Conservation (phyloP, 2,888 invertebrate species). For the Doris montereyensis region DNA sequence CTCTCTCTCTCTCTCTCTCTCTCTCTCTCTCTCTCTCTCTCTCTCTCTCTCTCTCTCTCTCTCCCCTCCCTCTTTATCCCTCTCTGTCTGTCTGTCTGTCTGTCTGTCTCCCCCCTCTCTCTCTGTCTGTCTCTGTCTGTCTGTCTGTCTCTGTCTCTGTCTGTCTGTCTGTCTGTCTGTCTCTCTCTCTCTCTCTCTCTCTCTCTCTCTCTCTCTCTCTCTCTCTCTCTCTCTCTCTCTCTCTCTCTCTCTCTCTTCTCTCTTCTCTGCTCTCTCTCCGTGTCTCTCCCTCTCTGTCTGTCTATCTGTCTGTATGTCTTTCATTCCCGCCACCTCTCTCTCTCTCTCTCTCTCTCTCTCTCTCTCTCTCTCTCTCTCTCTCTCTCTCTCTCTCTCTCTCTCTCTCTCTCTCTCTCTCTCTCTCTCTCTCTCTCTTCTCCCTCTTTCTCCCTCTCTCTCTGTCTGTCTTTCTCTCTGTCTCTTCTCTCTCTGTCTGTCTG, state of each 20-base stretch:
- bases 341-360: conserved; percentile 28
- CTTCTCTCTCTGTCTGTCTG: neutral
- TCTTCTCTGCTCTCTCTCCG: neutral
- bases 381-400: neutral
- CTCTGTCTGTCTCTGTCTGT: neutral
- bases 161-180: conserved; percentile 23
- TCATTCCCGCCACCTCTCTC: neutral
- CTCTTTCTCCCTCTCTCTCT: too few species aligned
- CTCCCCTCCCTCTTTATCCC: conserved; percentile 8
- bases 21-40: neutral
- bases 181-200: neutral
- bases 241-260: neutral
- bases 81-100: neutral
- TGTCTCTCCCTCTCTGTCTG: neutral
- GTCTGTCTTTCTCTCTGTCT: neutral
- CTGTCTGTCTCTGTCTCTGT: conserved; percentile 13
- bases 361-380: conserved; percentile 2
- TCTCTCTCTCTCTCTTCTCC: too few species aligned
- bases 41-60: neutral
- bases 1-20: conserved; percentile 12
- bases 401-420: neutral
- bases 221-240: neutral
- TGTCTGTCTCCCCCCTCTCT: neutral
- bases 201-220: neutral
- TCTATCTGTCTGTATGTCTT: too few species aligned